Conservation (phyloP, 2,888 invertebrate species). For the Tanytarsus gracilentus region DNA sequence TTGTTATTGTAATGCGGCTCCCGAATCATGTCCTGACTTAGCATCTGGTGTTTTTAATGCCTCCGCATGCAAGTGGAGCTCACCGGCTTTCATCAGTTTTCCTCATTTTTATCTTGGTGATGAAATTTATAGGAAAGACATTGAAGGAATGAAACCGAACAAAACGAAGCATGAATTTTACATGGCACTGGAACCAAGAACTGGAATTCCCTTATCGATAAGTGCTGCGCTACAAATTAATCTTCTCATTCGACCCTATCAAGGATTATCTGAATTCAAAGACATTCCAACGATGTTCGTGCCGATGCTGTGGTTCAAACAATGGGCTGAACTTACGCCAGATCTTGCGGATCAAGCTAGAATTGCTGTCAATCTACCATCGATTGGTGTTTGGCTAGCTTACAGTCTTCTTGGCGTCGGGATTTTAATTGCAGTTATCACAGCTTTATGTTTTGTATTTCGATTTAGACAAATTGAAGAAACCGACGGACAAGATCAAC, state of each 20-base stretch:
- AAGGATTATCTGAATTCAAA: conserved; percentile 49
- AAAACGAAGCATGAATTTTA: conserved; percentile 55
- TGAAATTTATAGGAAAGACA: conserved; percentile 50
- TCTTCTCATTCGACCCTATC: conserved; percentile 48
- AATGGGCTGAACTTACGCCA: conserved; percentile 51
- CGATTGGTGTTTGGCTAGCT: conserved; percentile 38
- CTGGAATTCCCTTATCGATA: conserved; percentile 69
- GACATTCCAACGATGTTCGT: conserved; percentile 49
- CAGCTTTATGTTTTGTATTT: conserved; percentile 29
- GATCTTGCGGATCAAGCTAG: conserved; percentile 46
- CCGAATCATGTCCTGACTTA: conserved; percentile 43
- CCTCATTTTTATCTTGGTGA: conserved; percentile 76
- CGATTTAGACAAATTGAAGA: conserved; percentile 1
- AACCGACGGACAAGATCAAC: conserved; percentile 1
- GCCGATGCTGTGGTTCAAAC: conserved; percentile 71
- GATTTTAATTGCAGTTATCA: conserved; percentile 35
- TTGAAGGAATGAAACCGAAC: conserved; percentile 59
- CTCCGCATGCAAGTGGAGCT: conserved; percentile 62
- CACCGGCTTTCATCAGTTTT: conserved; percentile 73
- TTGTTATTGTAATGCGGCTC: conserved; percentile 33
- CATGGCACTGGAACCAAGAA: conserved; percentile 61
- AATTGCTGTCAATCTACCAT: conserved; percentile 37
- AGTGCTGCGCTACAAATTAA: conserved; percentile 71
- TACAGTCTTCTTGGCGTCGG: conserved; percentile 37
- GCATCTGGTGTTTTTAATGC: conserved; percentile 60